Evolutionary conservation across 2,113 vertebrate genomes (phyloP).

Genomic region (Thoracochromis brauschi): DNA sequence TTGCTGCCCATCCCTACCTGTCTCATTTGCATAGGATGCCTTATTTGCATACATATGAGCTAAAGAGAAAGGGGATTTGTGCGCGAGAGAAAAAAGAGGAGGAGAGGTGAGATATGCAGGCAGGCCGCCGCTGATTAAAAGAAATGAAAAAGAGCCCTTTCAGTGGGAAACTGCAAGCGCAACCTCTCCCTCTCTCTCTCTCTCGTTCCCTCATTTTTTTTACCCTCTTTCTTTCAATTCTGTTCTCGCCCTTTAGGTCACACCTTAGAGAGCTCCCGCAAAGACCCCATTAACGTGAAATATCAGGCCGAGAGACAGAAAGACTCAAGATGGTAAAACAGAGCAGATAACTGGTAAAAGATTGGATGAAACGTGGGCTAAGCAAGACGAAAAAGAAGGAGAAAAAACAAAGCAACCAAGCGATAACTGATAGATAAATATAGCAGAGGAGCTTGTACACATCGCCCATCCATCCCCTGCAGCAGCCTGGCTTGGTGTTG

Average conservation of each 20-base stretch:
- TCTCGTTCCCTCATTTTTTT: not conserved
- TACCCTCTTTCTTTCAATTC: constrained; percentile 35
- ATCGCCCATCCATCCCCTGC: constrained; percentile 12
- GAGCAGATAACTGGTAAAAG: constrained; percentile 28
- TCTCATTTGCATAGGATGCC: constrained; percentile 67
- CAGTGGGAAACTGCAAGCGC: constrained; percentile 25
- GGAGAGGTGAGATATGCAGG: constrained; percentile 46
- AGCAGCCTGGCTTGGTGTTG: constrained; percentile 31
- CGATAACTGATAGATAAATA: constrained; percentile 5
- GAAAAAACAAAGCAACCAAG: not conserved
- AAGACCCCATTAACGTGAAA: constrained; percentile 46
- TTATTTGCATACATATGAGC: constrained; percentile 73
- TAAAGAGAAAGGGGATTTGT: constrained; percentile 64
- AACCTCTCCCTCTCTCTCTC: not conserved
- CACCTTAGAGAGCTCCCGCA: constrained; percentile 36
- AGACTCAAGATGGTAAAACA: not conserved
- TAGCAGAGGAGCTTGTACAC: constrained; percentile 1
- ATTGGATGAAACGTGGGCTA: not conserved
- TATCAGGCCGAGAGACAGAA: constrained; percentile 24
- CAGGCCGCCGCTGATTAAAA: constrained; percentile 57
- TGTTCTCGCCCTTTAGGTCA: constrained; percentile 51
- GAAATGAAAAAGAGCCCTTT: constrained; percentile 57
- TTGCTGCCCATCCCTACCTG: constrained; percentile 38
- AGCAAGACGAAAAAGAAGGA: not conserved
- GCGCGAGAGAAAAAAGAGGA: constrained; percentile 19